Evolutionary conservation across 2,113 vertebrate genomes (phyloP).

Genomic region (Cariama cristata): DNA sequence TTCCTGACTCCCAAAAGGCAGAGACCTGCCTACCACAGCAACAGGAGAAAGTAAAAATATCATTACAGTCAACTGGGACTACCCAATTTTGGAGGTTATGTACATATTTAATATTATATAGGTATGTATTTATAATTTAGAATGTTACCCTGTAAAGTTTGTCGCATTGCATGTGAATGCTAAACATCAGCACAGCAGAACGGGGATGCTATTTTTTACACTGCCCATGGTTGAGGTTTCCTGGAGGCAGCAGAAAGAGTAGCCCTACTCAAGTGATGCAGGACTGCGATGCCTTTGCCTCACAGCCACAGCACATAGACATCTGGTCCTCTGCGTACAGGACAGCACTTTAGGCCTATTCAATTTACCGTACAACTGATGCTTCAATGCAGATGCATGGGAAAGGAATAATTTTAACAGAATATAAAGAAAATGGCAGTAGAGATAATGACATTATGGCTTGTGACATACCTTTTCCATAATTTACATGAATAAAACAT

Average conservation of each 20-base stretch:
- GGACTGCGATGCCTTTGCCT: neutral
- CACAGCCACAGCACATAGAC: neutral
- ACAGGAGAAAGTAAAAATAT: neutral
- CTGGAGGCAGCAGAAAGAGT: neutral
- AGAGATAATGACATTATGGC: neutral
- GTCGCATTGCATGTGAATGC: neutral
- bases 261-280: neutral
- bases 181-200: neutral
- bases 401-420: neutral
- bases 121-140: neutral
- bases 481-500: neutral
- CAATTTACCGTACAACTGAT: neutral
- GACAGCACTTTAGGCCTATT: neutral
- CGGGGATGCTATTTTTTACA: neutral
- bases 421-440: neutral
- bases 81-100: neutral
- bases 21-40: neutral
- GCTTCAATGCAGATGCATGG: neutral
- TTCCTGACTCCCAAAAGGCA: neutral
- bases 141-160: neutral
- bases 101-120: neutral
- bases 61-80: neutral
- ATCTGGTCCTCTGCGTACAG: neutral
- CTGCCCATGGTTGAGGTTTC: neutral
- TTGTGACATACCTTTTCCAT: neutral